A percentile compares a stretch with the other conserved stretches of the same genome.
Conservation (phyloP, 2,113 vertebrate species). For the Nicator chloris region DNA sequence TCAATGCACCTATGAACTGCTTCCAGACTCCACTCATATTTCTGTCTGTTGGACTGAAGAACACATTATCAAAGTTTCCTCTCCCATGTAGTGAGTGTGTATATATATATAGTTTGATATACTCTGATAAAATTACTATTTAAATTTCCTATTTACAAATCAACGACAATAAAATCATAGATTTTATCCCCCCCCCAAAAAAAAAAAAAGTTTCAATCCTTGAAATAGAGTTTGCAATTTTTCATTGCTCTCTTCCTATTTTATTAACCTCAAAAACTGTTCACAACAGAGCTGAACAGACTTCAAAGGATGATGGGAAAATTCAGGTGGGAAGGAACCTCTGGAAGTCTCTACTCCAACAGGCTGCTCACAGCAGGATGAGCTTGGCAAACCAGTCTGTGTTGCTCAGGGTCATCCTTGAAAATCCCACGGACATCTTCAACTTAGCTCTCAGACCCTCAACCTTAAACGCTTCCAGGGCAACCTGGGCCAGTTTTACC, state of each 20-base stretch:
- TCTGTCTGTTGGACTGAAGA: not conserved
- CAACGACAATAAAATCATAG: not conserved
- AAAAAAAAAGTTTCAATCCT: not conserved
- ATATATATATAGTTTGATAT: too few species aligned
- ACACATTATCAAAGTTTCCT: not conserved
- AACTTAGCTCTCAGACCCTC: not conserved
- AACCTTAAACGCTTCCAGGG: not conserved
- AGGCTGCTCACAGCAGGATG: not conserved
- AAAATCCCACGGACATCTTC: not conserved
- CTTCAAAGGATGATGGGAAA: not conserved
- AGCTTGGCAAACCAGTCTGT: not conserved
- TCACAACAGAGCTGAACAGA: not conserved
- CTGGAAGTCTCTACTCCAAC: not conserved
- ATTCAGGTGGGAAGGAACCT: not conserved
- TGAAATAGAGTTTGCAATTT: not conserved
- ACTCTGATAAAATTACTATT: not conserved
- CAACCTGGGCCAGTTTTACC: not conserved
- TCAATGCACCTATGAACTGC: not conserved
- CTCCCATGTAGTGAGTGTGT: not conserved
- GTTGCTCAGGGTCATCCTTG: not conserved
- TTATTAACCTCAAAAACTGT: not conserved
- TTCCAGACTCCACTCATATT: not conserved
- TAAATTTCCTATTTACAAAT: not conserved
- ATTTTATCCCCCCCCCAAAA: not conserved
- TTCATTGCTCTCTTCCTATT: not conserved